Evolutionary conservation across 2,113 vertebrate genomes (phyloP), one percentile per base, ranked within the genome.

Genomic region (Pelecanus crispus): DNA sequence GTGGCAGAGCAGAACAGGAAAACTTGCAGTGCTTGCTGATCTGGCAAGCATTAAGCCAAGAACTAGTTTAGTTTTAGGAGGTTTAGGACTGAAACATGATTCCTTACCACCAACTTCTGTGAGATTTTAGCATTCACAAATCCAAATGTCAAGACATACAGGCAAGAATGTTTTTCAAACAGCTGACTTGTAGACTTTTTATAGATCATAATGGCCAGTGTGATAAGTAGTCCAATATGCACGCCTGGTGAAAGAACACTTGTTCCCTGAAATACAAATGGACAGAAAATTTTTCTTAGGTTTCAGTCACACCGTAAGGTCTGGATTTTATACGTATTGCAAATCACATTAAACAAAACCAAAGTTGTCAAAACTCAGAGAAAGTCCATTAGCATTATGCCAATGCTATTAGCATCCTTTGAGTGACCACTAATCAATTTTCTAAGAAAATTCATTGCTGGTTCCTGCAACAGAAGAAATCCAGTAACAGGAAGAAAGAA

Each of bases 61-160:
- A 86, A 45, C 24, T 25, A 50, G 38, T 67, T 94, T 38, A n/a
- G 14, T 70, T 91, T 79, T 58, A 84, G 32, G 42, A 95, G 3
- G 52, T 75, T 85, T 62, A 91, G 28, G 53, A 85, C 44, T 45
- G 42, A 91, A 85, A 80, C 31, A 91, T 55, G 91, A 87, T 68
- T 96, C 75, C 98, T 93, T 98, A 99, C 99, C 99, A 99, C 99
- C 81, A 99, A 96, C 94, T 99, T 99, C 97, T 99, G 99, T 73
- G 99, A 98, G 93, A 99, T 98, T 98, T 99, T 99, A 84, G 99
- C 96, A 93, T 98, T 98, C 95, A 99, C 99, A 97, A 99, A 98
- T 92, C 99, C 99, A 87, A 99, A 99, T 66, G 99, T 97, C 83
- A 99, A 97, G 56, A 99, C 97, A 94, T 99, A 99, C 15, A 99